Evolutionary conservation across 2,113 vertebrate genomes (phyloP).

Genomic region (Perca schrenkii): DNA sequence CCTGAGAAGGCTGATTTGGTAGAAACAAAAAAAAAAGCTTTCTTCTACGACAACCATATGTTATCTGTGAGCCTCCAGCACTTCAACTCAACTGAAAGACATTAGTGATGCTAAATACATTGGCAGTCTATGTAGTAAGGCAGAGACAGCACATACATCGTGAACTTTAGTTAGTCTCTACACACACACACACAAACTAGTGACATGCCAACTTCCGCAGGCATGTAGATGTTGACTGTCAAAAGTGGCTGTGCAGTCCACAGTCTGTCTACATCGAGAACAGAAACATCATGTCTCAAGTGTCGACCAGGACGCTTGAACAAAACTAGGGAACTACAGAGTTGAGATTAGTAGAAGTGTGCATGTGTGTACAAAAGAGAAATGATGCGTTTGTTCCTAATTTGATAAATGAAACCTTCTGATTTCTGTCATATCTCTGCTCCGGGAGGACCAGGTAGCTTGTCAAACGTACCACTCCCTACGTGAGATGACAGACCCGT

Average conservation of each 20-base stretch:
- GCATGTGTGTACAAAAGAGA: conserved; percentile 38
- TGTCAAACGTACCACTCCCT: conserved; percentile 97
- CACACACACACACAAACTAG: conserved; percentile 42
- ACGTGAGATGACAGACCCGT: conserved; percentile 97
- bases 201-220: conserved; percentile 16
- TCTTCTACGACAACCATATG: not conserved
- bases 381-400: conserved; percentile 29
- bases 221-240: conserved; percentile 14
- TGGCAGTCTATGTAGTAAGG: conserved; percentile 60
- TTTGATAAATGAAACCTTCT: conserved; percentile 42
- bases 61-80: conserved; percentile 32
- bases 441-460: conserved; percentile 33
- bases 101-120: conserved; percentile 46
- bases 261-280: conserved; percentile 43
- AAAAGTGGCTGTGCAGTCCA: conserved; percentile 48
- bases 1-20: conserved; percentile 15
- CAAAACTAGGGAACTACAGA: conserved; percentile 44
- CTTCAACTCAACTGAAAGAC: conserved; percentile 29
- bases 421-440: conserved; percentile 21
- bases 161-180: conserved; percentile 23
- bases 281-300: conserved; percentile 53
- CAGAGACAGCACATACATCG: conserved; percentile 48
- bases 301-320: conserved; percentile 53
- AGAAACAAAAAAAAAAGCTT: not conserved
- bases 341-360: conserved; percentile 45